These are phyloP conservation scores for Campoplex capitator DNA, from an alignment of 2,888 invertebrate species.

Conservation along the genomic window DNA sequence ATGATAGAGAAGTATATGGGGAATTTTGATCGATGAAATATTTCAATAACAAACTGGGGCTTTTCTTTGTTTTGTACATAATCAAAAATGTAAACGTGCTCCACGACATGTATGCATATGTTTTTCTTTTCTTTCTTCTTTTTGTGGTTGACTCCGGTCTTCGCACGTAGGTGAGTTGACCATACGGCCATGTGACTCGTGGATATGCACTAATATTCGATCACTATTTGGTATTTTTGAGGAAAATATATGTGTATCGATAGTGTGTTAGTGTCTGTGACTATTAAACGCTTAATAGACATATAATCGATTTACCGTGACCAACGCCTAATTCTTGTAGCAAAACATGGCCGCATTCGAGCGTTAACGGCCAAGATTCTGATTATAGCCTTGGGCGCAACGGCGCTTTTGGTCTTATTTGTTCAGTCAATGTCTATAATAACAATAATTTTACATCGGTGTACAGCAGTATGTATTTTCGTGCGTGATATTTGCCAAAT, in stretches of 20 bases:
- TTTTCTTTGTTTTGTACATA: not conserved
- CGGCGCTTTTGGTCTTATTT: not conserved
- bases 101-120: not conserved
- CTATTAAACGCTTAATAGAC: not conserved
- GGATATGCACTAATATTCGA: no score
- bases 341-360: slow-evolving; percentile 1
- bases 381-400: slow-evolving; percentile 32
- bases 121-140: not conserved
- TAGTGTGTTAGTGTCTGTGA: not conserved
- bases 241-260: not conserved
- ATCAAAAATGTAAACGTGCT: not conserved
- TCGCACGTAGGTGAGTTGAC: no score
- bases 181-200: no score
- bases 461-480: not conserved
- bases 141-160: no score
- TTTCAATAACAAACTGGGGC: not conserved
- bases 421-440: not conserved
- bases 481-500: not conserved
- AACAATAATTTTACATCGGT: not conserved
- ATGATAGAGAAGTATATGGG: not conserved
- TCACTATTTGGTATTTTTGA: no score
- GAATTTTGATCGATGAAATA: not conserved
- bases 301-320: slow-evolving; percentile 21
- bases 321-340: slow-evolving; percentile 8
- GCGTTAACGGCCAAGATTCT: slow-evolving; percentile 26